Evolutionary conservation across 2,888 invertebrate species (phyloP).

Genomic region (Zygogramma bicolorata): DNA sequence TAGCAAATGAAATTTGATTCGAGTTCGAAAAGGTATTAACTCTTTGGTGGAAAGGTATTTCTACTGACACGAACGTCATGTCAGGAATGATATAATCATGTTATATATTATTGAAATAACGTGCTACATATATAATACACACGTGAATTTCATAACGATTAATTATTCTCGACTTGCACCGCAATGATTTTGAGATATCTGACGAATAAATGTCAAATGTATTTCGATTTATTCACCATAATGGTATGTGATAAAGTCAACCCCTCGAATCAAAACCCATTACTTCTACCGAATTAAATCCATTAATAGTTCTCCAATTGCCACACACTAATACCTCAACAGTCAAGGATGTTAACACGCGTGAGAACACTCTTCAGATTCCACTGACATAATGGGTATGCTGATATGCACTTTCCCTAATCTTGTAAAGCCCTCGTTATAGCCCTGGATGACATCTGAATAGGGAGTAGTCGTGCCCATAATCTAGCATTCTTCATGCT

Average conservation of each 20-base stretch:
- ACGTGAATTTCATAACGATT: too few species aligned
- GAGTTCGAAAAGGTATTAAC: too few species aligned
- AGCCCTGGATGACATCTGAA: constrained; percentile 16
- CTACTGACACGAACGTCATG: too few species aligned
- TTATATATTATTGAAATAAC: too few species aligned
- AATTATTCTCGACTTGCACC: too few species aligned
- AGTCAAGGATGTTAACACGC: constrained; percentile 19
- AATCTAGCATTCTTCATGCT: constrained; percentile 4
- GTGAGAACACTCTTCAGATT: constrained; percentile 18
- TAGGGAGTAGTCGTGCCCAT: constrained; percentile 4
- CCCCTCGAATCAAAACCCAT: neutral
- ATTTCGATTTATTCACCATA: neutral
- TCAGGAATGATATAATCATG: too few species aligned
- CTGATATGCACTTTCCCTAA: constrained; percentile 20
- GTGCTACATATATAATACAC: too few species aligned
- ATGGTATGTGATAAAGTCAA: neutral
- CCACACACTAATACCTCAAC: constrained; percentile 8
- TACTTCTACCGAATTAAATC: constrained; percentile 18
- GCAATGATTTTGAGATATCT: too few species aligned
- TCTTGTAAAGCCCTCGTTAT: constrained; percentile 18
- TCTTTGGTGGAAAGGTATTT: too few species aligned
- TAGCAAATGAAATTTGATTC: too few species aligned
- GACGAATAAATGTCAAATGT: too few species aligned
- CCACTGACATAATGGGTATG: constrained; percentile 7
- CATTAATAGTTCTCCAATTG: constrained; percentile 12